Percentiles rank a stretch among this genome's conserved stretches.
Evolutionary conservation across 2,888 invertebrate species (phyloP).

Genomic region (Isoperla grammatica): DNA sequence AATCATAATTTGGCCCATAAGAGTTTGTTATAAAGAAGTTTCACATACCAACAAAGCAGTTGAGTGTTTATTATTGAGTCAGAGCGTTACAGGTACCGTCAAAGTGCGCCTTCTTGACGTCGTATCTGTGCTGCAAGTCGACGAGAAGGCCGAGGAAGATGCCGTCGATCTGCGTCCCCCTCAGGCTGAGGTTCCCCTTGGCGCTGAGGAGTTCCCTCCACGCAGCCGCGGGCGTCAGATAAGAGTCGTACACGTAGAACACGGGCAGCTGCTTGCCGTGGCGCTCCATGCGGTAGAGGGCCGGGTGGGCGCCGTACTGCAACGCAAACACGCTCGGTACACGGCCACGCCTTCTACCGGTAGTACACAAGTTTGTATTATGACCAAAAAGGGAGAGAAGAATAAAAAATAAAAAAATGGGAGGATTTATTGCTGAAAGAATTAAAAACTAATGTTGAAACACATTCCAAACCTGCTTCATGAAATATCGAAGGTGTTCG

Average conservation of each 20-base stretch:
- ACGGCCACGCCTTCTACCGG: too few species aligned
- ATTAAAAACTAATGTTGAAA: too few species aligned
- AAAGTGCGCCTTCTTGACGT: slow-evolving; percentile 49
- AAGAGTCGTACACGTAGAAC: slow-evolving; percentile 60
- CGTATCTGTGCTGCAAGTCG: slow-evolving; percentile 49
- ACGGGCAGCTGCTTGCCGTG: slow-evolving; percentile 48
- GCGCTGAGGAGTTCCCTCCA: slow-evolving; percentile 50
- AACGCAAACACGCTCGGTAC: too few species aligned
- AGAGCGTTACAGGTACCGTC: slow-evolving; percentile 42
- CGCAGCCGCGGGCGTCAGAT: slow-evolving; percentile 47
- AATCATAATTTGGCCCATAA: too few species aligned
- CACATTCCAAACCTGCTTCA: slow-evolving; percentile 36
- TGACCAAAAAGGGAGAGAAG: too few species aligned
- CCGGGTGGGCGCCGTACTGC: slow-evolving; percentile 49
- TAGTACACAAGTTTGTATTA: too few species aligned
- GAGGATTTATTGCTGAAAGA: too few species aligned
- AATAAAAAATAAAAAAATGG: too few species aligned
- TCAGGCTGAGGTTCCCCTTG: slow-evolving; percentile 45
- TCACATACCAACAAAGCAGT: too few species aligned
- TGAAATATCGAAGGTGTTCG: slow-evolving; percentile 45
- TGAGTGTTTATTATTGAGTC: too few species aligned
- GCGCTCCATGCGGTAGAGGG: slow-evolving; percentile 46
- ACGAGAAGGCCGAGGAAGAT: slow-evolving; percentile 55
- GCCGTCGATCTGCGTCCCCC: slow-evolving; percentile 52
- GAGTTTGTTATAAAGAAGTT: too few species aligned